phyloP scores from a whole-genome alignment of 2,797 vertebrate genomes.

The Catharus ustulatus region DNA sequence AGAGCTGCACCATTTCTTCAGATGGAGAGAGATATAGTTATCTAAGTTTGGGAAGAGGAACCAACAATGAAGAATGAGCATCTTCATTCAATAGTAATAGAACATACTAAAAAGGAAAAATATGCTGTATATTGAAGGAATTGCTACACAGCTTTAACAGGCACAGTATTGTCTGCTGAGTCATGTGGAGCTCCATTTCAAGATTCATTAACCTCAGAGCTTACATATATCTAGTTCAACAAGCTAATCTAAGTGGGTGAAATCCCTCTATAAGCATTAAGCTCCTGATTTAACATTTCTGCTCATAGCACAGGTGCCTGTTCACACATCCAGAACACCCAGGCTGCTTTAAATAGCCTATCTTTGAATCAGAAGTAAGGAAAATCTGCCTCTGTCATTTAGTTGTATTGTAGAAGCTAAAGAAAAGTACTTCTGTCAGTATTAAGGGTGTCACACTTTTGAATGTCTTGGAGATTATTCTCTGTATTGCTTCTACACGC shows the following conservation, averaged over 20 bases:
- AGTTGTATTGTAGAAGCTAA: background rate
- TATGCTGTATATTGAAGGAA: background rate
- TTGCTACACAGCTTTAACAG: background rate
- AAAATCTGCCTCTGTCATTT: background rate
- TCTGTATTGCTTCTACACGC: background rate
- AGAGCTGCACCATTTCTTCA: background rate
- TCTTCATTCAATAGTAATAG: background rate
- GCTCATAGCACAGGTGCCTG: background rate
- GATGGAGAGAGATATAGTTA: background rate
- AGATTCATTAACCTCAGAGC: constrained; percentile 55
- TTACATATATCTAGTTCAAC: constrained; percentile 57
- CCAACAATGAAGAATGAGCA: background rate
- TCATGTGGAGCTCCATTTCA: background rate
- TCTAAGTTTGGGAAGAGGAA: background rate
- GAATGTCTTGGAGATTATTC: background rate
- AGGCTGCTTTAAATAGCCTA: background rate
- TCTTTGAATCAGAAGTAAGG: constrained; percentile 29
- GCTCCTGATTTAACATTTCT: constrained; percentile 29
- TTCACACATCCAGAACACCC: constrained; percentile 5
- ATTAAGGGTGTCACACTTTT: background rate
- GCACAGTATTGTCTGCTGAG: background rate
- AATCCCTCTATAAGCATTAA: constrained; percentile 37
- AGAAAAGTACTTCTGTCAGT: background rate
- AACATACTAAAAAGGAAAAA: background rate
- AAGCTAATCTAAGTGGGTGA: constrained; percentile 38